These are phyloP conservation scores for Busseola fusca DNA, from an alignment of 2,888 invertebrate species.

Conservation along the genomic window DNA sequence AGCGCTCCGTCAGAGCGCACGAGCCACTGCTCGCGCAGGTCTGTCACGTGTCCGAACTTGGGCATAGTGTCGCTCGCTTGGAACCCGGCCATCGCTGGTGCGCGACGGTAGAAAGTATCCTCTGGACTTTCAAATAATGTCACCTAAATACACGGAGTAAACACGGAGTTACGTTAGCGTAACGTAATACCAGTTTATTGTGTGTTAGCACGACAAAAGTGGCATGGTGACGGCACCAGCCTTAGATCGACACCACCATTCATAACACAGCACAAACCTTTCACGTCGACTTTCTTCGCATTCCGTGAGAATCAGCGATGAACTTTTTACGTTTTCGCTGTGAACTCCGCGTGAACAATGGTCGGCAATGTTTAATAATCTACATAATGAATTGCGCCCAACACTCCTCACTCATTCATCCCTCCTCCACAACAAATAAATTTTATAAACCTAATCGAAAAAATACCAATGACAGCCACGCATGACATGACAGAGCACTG, in stretches of 20 bases:
- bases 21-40: constrained; percentile 85
- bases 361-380: constrained; percentile 77
- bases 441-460: constrained; percentile 22
- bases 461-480: constrained; percentile 32
- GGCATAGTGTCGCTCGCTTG: constrained; percentile 85
- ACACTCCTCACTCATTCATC: constrained; percentile 69
- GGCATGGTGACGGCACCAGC: constrained; percentile 64
- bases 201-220: constrained; percentile 65
- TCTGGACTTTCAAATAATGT: constrained; percentile 62
- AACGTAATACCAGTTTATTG: constrained; percentile 65
- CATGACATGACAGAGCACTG: constrained; percentile 22
- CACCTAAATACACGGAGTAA: constrained; percentile 54
- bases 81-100: constrained; percentile 79
- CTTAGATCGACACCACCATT: constrained; percentile 49
- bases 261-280: constrained; percentile 58
- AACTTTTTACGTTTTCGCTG: constrained; percentile 81
- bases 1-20: constrained; percentile 85
- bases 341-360: constrained; percentile 80
- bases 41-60: constrained; percentile 85
- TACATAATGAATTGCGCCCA: constrained; percentile 78
- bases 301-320: constrained; percentile 78
- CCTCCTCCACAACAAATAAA: constrained; percentile 69
- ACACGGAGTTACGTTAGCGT: constrained; percentile 61
- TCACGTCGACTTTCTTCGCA: constrained; percentile 81
- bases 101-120: constrained; percentile 65